These are phyloP conservation scores for Odontomyia ornata DNA, from an alignment of 2,888 invertebrate genomes.

Conservation along the genomic window DNA sequence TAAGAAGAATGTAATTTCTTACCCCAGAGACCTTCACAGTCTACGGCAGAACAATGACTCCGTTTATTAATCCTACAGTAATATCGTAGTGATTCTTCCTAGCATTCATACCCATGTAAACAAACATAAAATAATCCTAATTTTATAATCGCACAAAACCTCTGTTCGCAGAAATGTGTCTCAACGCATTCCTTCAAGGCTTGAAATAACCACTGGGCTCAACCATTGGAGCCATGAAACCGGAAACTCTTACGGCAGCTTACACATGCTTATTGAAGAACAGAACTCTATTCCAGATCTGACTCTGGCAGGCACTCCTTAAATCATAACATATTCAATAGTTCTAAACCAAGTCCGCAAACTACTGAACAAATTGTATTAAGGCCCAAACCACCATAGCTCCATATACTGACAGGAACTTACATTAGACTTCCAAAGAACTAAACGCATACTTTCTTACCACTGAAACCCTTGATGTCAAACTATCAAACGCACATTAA, in stretches of 20 bases:
- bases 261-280: slow-evolving; percentile 2
- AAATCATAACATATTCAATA: no score
- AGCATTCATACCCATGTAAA: no score
- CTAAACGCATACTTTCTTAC: neutral
- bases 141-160: neutral
- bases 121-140: neutral
- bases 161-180: slow-evolving; percentile 17
- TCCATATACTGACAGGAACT: neutral
- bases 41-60: no score
- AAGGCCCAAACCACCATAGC: no score
- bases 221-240: slow-evolving; percentile 31
- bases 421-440: neutral
- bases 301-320: neutral
- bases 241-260: neutral
- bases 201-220: slow-evolving; percentile 24
- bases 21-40: no score
- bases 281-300: neutral
- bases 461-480: neutral
- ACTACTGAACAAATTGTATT: no score
- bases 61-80: no score
- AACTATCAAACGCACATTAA: neutral
- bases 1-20: no score
- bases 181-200: slow-evolving; percentile 23
- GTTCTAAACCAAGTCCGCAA: no score
- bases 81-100: no score